Evolutionary conservation across 2,888 invertebrate species (phyloP), one percentile per base, ranked within the genome.

Genomic region (Melinaea menophilus): DNA sequence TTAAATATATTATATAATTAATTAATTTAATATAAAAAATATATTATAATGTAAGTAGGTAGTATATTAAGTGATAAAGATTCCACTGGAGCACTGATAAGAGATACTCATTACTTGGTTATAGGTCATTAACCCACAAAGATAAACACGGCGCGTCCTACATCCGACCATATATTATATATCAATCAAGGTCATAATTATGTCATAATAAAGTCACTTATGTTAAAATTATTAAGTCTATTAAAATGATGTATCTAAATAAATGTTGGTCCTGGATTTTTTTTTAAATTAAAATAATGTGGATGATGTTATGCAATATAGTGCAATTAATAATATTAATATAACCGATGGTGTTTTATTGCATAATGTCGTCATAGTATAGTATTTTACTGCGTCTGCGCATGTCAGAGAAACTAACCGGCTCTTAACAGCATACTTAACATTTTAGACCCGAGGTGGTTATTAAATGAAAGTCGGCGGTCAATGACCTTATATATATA

Each of bases 41-140:
- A 37, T 37, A 37, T 37, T 2, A 37, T 37, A 5, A 5, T 37
- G 2, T 37, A 37, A 37, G 37, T 37, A 37, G 7, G 37, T 37
- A 22, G 37, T 37, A 37, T 37, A 37, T 37, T 37, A 37, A 62
- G 55, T 66, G 64, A 66, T 64, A 69, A 84, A 81, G 84, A 85
- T 82, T 78, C 73, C 75, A 72, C 71, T 69, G 70, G 69, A 67
- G 58, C 64, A 62, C 61, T 73, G 85, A 86, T 84, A 82, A 79
- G 73, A 60, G 72, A 80, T 82, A 86, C 76, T 78, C 83, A 83
- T 83, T 85, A 76, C 73, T 71, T 78, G 78, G 75, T 79, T 79
- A 82, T 86, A 87, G 90, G 90, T 90, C 87, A 81, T 88, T 90
- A 85, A 89, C 90, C 90, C 72, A 90, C 69, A 82, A 80, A 90